Evolutionary conservation across 2,113 vertebrate species (phyloP).

Genomic region (Tetrax tetrax): DNA sequence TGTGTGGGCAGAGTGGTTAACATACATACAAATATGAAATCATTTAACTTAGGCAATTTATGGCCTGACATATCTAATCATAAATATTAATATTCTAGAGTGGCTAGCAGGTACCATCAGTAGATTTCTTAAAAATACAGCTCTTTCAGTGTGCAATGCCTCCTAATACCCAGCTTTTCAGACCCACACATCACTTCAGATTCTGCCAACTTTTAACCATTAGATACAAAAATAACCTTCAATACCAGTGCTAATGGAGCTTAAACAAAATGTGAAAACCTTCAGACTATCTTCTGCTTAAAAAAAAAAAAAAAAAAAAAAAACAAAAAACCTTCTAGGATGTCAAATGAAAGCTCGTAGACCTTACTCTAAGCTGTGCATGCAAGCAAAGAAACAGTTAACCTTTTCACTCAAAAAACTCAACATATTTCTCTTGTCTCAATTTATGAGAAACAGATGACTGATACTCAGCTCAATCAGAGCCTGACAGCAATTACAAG

Average conservation of each 20-base stretch:
- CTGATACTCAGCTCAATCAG: neutral
- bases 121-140: neutral
- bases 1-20: neutral
- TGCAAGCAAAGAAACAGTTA: neutral
- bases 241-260: neutral
- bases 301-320: no score
- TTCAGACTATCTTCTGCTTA: neutral
- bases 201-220: neutral
- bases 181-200: neutral
- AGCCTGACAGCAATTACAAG: neutral
- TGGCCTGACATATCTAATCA: neutral
- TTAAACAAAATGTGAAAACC: neutral
- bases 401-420: neutral
- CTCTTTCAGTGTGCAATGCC: neutral
- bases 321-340: neutral
- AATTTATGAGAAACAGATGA: neutral
- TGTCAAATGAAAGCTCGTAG: accelerated
- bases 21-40: no score
- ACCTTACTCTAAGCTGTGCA: neutral
- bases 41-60: neutral
- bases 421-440: neutral
- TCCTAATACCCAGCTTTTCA: neutral
- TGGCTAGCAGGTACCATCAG: neutral
- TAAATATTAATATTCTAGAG: neutral
- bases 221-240: neutral